These are phyloP conservation scores for Asobara japonica DNA, from an alignment of 1,140 invertebrate species.

Conservation along the genomic window DNA sequence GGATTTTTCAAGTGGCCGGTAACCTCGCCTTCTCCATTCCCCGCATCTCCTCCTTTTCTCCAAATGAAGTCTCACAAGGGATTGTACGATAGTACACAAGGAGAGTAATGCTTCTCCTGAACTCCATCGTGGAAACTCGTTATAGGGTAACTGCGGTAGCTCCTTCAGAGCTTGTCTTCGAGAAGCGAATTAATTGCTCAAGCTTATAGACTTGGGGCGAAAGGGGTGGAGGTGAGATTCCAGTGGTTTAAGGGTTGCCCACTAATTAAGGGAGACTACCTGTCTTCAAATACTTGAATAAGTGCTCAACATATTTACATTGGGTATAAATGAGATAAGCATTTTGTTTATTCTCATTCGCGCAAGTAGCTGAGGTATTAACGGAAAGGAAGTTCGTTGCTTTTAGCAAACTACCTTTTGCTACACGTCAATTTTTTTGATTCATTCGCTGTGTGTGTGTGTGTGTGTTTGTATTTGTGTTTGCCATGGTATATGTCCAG, in stretches of 20 bases:
- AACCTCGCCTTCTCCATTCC: background rate
- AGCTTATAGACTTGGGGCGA: slow-evolving; percentile 2
- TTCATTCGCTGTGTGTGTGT: no score
- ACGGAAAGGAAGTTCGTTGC: no score
- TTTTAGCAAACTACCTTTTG: no score
- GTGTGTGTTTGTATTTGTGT: no score
- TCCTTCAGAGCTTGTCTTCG: background rate
- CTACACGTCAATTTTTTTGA: no score
- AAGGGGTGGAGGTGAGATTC: background rate
- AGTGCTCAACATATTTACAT: no score
- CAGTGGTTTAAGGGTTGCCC: background rate
- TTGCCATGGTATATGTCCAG: no score
- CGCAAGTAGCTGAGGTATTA: no score
- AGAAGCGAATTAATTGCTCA: background rate
- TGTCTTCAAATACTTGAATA: background rate
- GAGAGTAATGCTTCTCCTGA: background rate
- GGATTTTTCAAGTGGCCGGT: slow-evolving; percentile 5
- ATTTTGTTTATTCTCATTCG: no score
- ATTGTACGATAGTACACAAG: background rate
- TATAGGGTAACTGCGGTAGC: slow-evolving; percentile 5
- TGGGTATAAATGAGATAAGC: no score
- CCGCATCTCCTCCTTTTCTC: background rate
- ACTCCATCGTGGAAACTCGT: slow-evolving; percentile 4
- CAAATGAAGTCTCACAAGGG: background rate
- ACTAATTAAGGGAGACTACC: background rate